A percentile compares a stretch with the other conserved stretches of the same genome.
Conservation (phyloP, 1,140 invertebrate genomes). For the Oedothorax gibbosus region DNA sequence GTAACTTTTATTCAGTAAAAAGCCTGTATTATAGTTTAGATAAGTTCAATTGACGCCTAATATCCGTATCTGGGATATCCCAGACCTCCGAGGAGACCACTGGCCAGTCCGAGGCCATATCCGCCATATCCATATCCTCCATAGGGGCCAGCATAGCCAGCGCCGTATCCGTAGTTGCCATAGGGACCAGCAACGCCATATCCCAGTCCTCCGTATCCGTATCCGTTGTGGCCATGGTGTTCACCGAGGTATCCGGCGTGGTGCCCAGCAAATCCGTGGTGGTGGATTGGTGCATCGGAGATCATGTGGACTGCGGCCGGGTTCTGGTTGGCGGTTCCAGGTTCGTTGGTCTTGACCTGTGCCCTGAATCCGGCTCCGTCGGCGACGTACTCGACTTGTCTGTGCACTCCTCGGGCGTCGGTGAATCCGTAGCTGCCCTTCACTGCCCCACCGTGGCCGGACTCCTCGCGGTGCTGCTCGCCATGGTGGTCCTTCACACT, state of each 20-base stretch:
- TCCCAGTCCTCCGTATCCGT: constrained; percentile 1
- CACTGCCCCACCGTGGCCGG: constrained; percentile 21
- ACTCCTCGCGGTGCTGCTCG: constrained; percentile 21
- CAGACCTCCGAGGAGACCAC: constrained; percentile 10
- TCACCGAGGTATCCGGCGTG: neutral
- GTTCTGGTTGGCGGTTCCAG: constrained; percentile 26
- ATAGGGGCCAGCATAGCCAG: neutral
- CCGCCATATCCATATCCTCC: constrained; percentile 16
- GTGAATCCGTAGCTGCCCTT: constrained; percentile 29
- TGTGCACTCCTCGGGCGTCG: constrained; percentile 13
- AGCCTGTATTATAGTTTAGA: too few species aligned
- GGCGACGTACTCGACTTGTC: constrained; percentile 38
- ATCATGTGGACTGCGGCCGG: constrained; percentile 26
- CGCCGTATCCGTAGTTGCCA: neutral
- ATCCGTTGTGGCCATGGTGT: neutral
- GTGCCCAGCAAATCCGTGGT: constrained; percentile 1
- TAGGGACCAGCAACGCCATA: neutral
- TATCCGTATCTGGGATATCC: constrained; percentile 32
- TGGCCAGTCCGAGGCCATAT: neutral
- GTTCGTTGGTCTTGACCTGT: constrained; percentile 31
- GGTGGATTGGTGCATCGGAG: constrained; percentile 20
- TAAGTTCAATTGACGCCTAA: neutral
- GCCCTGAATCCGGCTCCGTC: constrained; percentile 25
- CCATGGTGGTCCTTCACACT: constrained; percentile 37
- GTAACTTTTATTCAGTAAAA: too few species aligned